These are phyloP conservation scores for Choloepus didactylus DNA, from an alignment of 2,797 vertebrate species.

Conservation along the genomic window DNA sequence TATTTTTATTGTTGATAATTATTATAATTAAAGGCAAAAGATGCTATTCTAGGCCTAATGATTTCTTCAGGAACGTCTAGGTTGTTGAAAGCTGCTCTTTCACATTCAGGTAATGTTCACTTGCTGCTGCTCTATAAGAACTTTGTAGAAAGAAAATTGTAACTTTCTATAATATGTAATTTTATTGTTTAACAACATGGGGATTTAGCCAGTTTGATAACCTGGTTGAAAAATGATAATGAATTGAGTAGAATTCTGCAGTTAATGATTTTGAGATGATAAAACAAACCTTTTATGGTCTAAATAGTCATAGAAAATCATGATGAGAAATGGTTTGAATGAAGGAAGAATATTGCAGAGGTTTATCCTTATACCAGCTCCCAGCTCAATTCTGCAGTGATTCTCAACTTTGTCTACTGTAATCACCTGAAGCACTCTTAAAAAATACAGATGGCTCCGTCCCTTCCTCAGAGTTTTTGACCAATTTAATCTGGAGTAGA, in stretches of 20 bases:
- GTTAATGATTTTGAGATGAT: background rate
- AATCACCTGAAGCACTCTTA: background rate
- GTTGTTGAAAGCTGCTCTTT: background rate
- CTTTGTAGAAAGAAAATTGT: background rate
- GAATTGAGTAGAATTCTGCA: background rate
- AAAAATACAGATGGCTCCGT: background rate
- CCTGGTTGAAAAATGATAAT: background rate
- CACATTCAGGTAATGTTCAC: background rate
- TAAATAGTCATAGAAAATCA: background rate
- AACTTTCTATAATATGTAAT: background rate
- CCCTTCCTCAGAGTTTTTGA: background rate
- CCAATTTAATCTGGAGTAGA: background rate
- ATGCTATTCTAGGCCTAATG: background rate
- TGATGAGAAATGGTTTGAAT: background rate
- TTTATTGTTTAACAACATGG: background rate
- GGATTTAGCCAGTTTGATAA: background rate
- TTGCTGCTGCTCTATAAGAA: background rate
- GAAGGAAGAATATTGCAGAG: background rate
- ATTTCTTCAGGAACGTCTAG: background rate
- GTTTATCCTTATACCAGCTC: background rate
- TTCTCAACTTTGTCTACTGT: background rate
- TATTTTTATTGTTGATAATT: conserved; percentile 56
- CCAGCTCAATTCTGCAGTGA: background rate
- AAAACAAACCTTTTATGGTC: background rate
- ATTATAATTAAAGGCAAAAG: conserved; percentile 54